phyloP scores from a whole-genome alignment of 1,140 invertebrate genomes.

The Hetaerina americana region DNA sequence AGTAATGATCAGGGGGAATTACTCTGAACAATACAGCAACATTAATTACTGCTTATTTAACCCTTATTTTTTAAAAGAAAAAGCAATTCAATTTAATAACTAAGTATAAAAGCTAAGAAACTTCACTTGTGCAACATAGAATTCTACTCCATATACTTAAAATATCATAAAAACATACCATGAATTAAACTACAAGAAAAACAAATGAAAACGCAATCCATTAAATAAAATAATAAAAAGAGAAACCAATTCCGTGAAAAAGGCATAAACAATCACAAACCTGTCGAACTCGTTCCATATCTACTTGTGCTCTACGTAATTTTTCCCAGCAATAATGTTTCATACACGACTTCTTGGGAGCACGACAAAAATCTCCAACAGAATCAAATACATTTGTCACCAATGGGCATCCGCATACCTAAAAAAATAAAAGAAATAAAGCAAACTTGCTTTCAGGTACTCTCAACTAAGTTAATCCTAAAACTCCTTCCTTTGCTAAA shows the following conservation, averaged over 20 bases:
- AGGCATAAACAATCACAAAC: slow-evolving; percentile 31
- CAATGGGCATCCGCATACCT: slow-evolving; percentile 83
- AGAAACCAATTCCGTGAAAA: slow-evolving; percentile 10
- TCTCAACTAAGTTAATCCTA: not conserved
- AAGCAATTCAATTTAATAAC: too few species aligned
- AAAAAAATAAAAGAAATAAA: slow-evolving; percentile 8
- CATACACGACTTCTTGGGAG: slow-evolving; percentile 80
- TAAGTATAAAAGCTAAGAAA: too few species aligned
- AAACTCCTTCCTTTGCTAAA: not conserved
- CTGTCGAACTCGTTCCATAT: slow-evolving; percentile 49
- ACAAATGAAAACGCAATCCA: not conserved
- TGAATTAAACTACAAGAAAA: not conserved
- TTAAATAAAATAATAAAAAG: slow-evolving; percentile 8
- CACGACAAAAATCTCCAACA: slow-evolving; percentile 71
- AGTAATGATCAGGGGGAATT: too few species aligned
- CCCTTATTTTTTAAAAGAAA: too few species aligned
- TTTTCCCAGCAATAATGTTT: slow-evolving; percentile 96
- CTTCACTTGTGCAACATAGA: too few species aligned
- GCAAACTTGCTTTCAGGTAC: too few species aligned
- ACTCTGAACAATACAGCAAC: too few species aligned
- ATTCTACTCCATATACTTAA: too few species aligned
- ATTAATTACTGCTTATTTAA: too few species aligned
- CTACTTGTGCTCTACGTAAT: slow-evolving; percentile 71
- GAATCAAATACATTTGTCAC: slow-evolving; percentile 67
- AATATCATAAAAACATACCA: too few species aligned